phyloP scores from a whole-genome alignment of 1,140 invertebrate genomes.

The Panagrolaimus sp. region DNA sequence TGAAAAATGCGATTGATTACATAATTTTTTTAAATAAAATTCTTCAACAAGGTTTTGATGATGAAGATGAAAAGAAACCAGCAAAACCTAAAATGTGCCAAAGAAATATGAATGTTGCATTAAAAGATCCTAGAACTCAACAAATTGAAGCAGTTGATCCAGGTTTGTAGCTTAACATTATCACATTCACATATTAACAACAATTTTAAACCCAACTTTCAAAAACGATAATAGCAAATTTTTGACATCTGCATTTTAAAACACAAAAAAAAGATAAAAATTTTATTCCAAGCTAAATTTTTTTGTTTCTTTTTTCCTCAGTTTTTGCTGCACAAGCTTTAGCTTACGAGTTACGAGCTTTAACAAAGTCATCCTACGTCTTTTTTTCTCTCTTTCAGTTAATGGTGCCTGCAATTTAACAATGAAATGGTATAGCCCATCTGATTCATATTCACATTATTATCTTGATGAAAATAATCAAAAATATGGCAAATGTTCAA shows the following conservation, averaged over 20 bases:
- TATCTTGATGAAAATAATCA: constrained; percentile 11
- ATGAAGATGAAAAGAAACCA: no score
- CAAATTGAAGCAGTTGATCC: neutral
- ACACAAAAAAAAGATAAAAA: no score
- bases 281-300: no score
- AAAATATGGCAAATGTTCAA: neutral
- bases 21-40: neutral
- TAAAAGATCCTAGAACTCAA: neutral
- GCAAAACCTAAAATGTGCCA: neutral
- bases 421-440: neutral
- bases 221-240: no score
- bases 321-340: no score
- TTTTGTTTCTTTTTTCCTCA: no score
- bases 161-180: no score
- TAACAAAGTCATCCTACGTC: neutral
- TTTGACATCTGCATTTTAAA: no score
- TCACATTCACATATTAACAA: no score
- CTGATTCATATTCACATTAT: neutral
- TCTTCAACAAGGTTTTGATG: neutral
- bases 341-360: neutral
- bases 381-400: neutral
- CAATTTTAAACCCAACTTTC: no score
- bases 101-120: neutral
- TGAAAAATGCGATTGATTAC: constrained; percentile 14
- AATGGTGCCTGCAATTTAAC: neutral